Percentiles rank a stretch among this genome's conserved stretches.
These are phyloP conservation scores for Rhynchophorus ferrugineus DNA, from an alignment of 1,140 invertebrate species.

Conservation along the genomic window DNA sequence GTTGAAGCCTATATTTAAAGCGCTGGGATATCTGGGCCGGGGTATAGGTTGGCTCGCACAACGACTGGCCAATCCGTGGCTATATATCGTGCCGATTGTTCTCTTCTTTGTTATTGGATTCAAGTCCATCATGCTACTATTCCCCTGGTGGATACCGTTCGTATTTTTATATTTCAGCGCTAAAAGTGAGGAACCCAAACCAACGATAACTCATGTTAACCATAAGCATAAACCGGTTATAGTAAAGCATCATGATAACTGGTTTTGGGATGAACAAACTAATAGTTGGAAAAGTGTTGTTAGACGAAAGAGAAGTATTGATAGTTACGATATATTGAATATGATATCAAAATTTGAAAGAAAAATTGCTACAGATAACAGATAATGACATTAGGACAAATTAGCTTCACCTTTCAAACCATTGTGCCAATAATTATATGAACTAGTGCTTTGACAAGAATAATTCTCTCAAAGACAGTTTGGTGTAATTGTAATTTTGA, in stretches of 20 bases:
- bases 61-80: slow-evolving; percentile 31
- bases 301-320: slow-evolving; percentile 10
- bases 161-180: slow-evolving; percentile 29
- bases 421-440: too few species aligned
- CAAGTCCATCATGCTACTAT: slow-evolving; percentile 30
- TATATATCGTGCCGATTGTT: slow-evolving; percentile 31
- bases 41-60: slow-evolving; percentile 23
- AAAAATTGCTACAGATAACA: too few species aligned
- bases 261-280: slow-evolving; percentile 38
- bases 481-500: too few species aligned
- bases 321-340: slow-evolving; percentile 5
- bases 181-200: slow-evolving; percentile 28
- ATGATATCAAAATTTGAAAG: slow-evolving; percentile 15
- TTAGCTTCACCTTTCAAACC: too few species aligned
- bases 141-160: slow-evolving; percentile 39
- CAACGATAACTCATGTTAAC: slow-evolving; percentile 31
- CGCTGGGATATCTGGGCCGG: slow-evolving; percentile 28
- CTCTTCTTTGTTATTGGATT: slow-evolving; percentile 33
- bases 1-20: slow-evolving; percentile 32
- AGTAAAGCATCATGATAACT: slow-evolving; percentile 35
- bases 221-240: slow-evolving; percentile 35
- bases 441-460: too few species aligned
- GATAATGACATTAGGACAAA: too few species aligned
- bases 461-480: too few species aligned
- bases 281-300: slow-evolving; percentile 36